Conservation (phyloP, 2,113 vertebrate genomes). For the Vulpes vulpes region DNA sequence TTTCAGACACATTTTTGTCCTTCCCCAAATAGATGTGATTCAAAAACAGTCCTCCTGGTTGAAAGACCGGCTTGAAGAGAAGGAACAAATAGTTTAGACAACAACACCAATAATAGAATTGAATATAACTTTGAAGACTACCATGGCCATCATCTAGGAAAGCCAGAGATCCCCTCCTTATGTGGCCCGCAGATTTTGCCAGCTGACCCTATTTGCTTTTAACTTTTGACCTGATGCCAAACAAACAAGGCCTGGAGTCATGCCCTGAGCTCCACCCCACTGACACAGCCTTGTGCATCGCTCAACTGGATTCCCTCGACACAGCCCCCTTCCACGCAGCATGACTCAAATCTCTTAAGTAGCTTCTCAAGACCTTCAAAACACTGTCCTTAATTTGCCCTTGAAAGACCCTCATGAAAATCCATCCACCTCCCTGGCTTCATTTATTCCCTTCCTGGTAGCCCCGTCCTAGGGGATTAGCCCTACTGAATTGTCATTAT, state of each 20-base stretch:
- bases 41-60: conserved; percentile 55
- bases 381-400: neutral
- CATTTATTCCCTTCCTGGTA: neutral
- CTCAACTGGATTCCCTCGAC: neutral
- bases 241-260: neutral
- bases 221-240: neutral
- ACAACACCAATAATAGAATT: neutral
- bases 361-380: neutral
- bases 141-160: neutral
- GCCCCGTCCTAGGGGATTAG: neutral
- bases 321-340: fast-evolving
- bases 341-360: neutral
- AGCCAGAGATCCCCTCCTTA: neutral
- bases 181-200: neutral
- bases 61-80: conserved; percentile 20
- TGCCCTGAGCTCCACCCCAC: neutral
- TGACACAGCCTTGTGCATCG: fast-evolving
- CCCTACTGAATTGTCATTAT: neutral
- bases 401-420: neutral
- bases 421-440: neutral
- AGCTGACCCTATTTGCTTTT: neutral
- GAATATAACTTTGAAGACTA: neutral
- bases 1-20: conserved; percentile 27
- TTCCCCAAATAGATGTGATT: conserved; percentile 41
- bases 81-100: conserved; percentile 15